Evolutionary conservation across 2,113 vertebrate species (phyloP), one percentile per base, ranked within the genome.

Genomic region (Melanocharis versteri): DNA sequence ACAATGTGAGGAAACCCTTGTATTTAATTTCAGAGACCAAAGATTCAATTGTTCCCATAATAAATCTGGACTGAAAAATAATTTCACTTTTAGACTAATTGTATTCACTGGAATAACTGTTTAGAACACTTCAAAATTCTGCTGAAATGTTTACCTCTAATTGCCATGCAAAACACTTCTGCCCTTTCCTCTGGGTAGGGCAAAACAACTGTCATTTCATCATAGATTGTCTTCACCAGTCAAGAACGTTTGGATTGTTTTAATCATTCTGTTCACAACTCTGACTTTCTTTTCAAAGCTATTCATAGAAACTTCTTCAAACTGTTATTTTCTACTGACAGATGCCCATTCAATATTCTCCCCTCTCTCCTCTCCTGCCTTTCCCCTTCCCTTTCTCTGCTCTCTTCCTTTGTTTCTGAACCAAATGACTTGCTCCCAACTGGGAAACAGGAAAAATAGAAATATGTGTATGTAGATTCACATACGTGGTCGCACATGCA

Each of bases 131-230:
- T 96, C 72, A 57, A 56, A 77, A 94, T 89, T 92, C 76, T 91
- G 57, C 60, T 91, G 86, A 85, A 94, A 93, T 73, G 22, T 91
- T 94, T 97, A 93, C 37, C 65, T 97, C 90, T 93, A 91, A 96
- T 96, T 96, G 79, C 56, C 51, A 97, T 96, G 92, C 89, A 87
- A 97, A 96, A 87, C 72, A 65, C 33, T 93, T 54, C 82, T 93
- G 76, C 87, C 87, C 57, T 96, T 82, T 88, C 79, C 69, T 88
- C 72, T 69, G 87, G 80, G 87, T 81, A 95, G 71, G 83, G 89
- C 53, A 93, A 94, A 94, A 3, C 66, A 94, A 9, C 50, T 88
- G 79, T 76, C 90, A 73, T 95, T 97, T 95, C 87, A 42, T 62
- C 76, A 85, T 24, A 73, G 80, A 28, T 65, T 89, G n/a, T 90